Evolutionary conservation across 2,113 vertebrate species (phyloP).

Genomic region (Pogonocichla stellata): DNA sequence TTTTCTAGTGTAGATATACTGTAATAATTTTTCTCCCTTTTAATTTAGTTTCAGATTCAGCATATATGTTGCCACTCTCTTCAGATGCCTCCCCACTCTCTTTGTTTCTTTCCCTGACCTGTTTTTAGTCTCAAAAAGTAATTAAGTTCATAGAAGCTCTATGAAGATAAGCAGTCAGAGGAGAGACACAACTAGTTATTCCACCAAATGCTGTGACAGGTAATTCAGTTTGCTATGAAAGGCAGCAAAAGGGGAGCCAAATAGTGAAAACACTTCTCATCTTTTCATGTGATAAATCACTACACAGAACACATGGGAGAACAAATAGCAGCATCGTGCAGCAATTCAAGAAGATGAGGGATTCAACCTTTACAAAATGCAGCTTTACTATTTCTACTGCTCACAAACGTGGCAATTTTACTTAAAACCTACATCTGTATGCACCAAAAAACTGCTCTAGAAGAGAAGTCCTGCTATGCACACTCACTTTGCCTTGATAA

Average conservation of each 20-base stretch:
- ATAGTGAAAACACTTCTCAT: background rate
- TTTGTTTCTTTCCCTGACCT: background rate
- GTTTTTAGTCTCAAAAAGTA: background rate
- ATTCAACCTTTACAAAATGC: background rate
- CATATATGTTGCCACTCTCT: fast-evolving
- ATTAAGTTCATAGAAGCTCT: background rate
- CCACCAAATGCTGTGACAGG: fast-evolving
- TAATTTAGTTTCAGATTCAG: background rate
- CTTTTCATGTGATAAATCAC: background rate
- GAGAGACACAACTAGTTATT: background rate
- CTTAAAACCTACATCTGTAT: background rate
- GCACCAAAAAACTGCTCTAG: background rate
- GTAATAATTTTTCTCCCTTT: background rate
- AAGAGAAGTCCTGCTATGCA: background rate
- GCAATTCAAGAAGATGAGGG: background rate
- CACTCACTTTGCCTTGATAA: background rate
- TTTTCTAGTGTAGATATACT: background rate
- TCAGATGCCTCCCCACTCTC: background rate
- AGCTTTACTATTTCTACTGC: background rate
- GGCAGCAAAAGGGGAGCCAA: background rate
- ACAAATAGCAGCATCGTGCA: fast-evolving
- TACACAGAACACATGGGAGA: background rate
- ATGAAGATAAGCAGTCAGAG: background rate
- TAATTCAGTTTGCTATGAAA: background rate
- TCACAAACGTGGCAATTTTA: background rate